phyloP scores from a whole-genome alignment of 1,140 invertebrate species.

The Sitobion miscanthi region DNA sequence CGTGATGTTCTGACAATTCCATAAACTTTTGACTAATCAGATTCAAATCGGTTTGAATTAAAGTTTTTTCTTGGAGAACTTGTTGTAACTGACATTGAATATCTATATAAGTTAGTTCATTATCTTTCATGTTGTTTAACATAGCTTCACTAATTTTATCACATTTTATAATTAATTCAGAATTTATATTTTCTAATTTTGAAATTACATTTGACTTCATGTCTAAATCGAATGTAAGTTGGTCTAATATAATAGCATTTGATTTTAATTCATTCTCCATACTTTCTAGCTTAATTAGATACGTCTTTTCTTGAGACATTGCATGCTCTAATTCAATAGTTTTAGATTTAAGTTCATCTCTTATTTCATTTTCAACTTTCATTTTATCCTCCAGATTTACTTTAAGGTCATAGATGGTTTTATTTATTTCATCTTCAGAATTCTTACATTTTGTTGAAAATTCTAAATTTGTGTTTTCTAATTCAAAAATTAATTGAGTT shows the following conservation, averaged over 20 bases:
- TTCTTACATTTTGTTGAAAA: background rate
- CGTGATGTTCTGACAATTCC: conserved; percentile 6
- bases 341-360: background rate
- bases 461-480: conserved; percentile 34
- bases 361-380: conserved; percentile 44
- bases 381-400: background rate
- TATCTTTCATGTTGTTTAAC: background rate
- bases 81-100: background rate
- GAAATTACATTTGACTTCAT: conserved; percentile 2
- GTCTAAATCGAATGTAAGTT: background rate
- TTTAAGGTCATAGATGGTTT: background rate
- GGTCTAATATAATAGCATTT: background rate
- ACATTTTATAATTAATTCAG: background rate
- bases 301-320: background rate
- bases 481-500: background rate
- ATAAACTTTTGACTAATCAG: background rate
- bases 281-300: background rate
- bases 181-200: conserved; percentile 13
- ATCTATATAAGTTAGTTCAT: background rate
- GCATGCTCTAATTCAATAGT: background rate
- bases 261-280: conserved; percentile 36
- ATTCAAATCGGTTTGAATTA: conserved; percentile 24
- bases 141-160: background rate
- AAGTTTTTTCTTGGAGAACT: background rate
- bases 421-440: background rate